Base-by-base conservation (phyloP, 2,797 vertebrate species). In the Acomys russatus region DNA sequence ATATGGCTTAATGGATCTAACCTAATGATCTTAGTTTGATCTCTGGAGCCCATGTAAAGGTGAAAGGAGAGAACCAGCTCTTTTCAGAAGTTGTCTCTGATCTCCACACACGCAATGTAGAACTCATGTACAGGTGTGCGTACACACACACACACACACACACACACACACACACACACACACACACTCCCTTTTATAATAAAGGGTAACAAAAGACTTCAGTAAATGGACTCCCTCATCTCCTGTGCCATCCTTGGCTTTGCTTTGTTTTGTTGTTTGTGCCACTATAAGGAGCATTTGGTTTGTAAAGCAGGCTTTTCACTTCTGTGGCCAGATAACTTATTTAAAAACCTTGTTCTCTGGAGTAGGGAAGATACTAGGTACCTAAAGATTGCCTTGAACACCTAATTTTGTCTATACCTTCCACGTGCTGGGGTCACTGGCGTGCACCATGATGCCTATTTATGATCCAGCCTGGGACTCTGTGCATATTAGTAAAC, bases 281-380 rank as follows among this genome's bases (percentile, higher is more conserved):
- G 9, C 1, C 54, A 3, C 92, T 70, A 66, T 54, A 95, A 30
- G 51, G 44, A 78, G 88, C 63, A 4, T 11, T 76, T 25, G 18
- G 0, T 91, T 68, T 20, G 12, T 88, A 96, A 97, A 98, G 91
- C 76, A 91, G 86, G 86, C 14, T 91, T 93, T 93, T 97, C 73
- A 87, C 95, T 97, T 96, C 98, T 90, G 73, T 89, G 96, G 97
- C 96, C 70, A 91, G 74, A 33, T 0, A 92, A 80, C 54, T 80
- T 54, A 38, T 25, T 22, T 49, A 17, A 56, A 35, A 87, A 10
- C 12, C 9, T 9, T 51, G n/a, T 54, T 56, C 18, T n/a, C 17
- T 61, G 70, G 6, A 20, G 9, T 61, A 6, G 28, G 54, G 54
- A 61, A 73, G 35, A 61, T 12, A 8, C 1, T 17, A 68, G 18